Evolutionary conservation across 1,140 invertebrate genomes (phyloP).

Genomic region (Macrotrachela quadricornifera): DNA sequence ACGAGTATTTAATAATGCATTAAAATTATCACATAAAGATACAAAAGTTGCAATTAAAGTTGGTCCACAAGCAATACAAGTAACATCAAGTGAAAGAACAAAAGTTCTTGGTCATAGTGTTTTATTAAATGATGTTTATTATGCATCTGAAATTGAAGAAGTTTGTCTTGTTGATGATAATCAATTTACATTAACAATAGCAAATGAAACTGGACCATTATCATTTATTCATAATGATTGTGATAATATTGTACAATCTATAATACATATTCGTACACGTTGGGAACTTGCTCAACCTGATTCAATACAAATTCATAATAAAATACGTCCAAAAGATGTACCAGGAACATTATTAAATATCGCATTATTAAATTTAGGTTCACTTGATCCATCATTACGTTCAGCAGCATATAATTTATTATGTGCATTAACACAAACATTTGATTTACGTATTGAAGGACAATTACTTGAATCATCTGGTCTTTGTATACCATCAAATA

Average conservation of each 20-base stretch:
- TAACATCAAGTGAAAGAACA: conserved; percentile 81
- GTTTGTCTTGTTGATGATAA: conserved; percentile 91
- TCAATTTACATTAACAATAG: conserved; percentile 82
- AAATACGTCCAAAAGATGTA: conserved; percentile 87
- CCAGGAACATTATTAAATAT: conserved; percentile 87
- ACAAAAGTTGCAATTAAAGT: conserved; percentile 92
- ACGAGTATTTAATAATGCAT: conserved; percentile 80
- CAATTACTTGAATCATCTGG: conserved; percentile 78
- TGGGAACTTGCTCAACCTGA: conserved; percentile 92
- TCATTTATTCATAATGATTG: conserved; percentile 95
- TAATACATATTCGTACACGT: conserved; percentile 81
- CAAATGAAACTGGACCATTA: conserved; percentile 76
- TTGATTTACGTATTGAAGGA: conserved; percentile 89
- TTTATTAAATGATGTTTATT: conserved; percentile 85
- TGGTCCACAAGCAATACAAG: conserved; percentile 81
- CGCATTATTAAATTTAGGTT: conserved; percentile 75
- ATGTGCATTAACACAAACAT: conserved; percentile 80
- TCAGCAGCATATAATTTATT: conserved; percentile 89
- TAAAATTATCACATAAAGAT: conserved; percentile 87
- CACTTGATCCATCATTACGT: conserved; percentile 72
- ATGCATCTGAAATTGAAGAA: conserved; percentile 92
- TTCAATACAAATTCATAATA: conserved; percentile 79
- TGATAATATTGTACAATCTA: conserved; percentile 85
- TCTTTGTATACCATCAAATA: conserved; percentile 87
- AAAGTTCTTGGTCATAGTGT: conserved; percentile 82